These are phyloP conservation scores for Dendrocincla tyrannina DNA, from an alignment of 2,797 vertebrate species.

Conservation along the genomic window DNA sequence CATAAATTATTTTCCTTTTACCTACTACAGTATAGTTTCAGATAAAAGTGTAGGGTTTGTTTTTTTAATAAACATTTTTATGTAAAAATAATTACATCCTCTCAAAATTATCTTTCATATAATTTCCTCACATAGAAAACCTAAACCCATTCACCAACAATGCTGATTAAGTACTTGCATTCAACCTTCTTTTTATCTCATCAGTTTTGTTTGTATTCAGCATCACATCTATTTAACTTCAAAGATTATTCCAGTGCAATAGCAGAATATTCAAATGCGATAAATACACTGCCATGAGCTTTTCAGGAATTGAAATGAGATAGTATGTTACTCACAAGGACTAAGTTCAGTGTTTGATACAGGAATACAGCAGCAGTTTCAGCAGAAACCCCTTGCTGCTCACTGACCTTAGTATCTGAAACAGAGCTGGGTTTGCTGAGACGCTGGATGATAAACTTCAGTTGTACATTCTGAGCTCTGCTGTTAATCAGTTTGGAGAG, in stretches of 20 bases:
- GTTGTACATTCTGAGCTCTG: not conserved
- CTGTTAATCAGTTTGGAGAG: constrained; percentile 36
- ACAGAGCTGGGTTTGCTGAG: not conserved
- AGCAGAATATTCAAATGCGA: not conserved
- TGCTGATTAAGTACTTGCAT: not conserved
- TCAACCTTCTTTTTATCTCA: not conserved
- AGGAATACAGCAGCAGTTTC: not conserved
- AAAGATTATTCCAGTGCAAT: not conserved
- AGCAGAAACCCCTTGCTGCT: not conserved
- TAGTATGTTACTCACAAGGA: not conserved
- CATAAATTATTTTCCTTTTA: not conserved
- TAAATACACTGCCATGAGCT: not conserved
- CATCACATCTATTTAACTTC: not conserved
- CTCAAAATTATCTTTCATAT: not conserved
- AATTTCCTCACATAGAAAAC: not conserved
- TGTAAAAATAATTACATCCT: not conserved
- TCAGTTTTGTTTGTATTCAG: not conserved
- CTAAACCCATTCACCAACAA: not conserved
- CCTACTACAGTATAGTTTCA: not conserved
- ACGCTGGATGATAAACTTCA: not conserved
- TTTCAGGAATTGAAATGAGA: not conserved
- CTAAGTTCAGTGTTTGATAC: not conserved
- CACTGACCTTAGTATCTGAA: not conserved
- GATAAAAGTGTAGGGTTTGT: not conserved
- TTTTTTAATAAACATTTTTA: not conserved